Conservation (phyloP, 92 coral and sea anemone genomes). For the Scolanthus callimorphus region DNA sequence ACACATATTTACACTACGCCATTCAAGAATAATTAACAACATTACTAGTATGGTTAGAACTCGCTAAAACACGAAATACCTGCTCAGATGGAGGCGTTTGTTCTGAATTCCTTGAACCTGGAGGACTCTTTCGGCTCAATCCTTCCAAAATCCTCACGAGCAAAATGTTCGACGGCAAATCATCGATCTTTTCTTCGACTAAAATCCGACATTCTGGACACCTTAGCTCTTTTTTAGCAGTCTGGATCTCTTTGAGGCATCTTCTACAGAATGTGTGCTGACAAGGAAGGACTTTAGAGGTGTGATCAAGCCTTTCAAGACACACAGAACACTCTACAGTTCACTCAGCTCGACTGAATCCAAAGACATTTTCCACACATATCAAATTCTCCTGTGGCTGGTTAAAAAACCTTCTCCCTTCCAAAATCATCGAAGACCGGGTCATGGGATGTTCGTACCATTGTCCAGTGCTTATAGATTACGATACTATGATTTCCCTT, state of each 20-base stretch:
- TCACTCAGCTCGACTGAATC: constrained; percentile 75
- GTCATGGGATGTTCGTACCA: too few relatives aligned
- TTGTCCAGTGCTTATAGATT: too few relatives aligned
- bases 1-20: not conserved
- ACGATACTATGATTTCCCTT: too few relatives aligned
- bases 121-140: constrained; percentile 62
- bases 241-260: constrained; percentile 76
- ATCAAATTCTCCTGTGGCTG: not conserved
- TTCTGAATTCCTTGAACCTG: constrained; percentile 21
- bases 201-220: constrained; percentile 94
- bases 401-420: too few relatives aligned
- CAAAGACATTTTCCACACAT: constrained; percentile 27
- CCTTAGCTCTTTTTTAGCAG: constrained; percentile 77
- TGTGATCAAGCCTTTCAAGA: constrained; percentile 83
- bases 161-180: constrained; percentile 79
- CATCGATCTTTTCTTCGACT: constrained; percentile 73
- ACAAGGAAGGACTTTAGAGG: constrained; percentile 92
- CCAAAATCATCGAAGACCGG: too few relatives aligned
- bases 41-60: too few relatives aligned
- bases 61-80: not conserved
- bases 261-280: constrained; percentile 95
- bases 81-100: constrained; percentile 38
- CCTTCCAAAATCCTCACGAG: constrained; percentile 83
- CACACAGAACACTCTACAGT: constrained; percentile 92
- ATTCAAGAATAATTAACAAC: not conserved